These are phyloP conservation scores for Odontomachus brunneus DNA, from an alignment of 1,140 invertebrate genomes.

Conservation along the genomic window DNA sequence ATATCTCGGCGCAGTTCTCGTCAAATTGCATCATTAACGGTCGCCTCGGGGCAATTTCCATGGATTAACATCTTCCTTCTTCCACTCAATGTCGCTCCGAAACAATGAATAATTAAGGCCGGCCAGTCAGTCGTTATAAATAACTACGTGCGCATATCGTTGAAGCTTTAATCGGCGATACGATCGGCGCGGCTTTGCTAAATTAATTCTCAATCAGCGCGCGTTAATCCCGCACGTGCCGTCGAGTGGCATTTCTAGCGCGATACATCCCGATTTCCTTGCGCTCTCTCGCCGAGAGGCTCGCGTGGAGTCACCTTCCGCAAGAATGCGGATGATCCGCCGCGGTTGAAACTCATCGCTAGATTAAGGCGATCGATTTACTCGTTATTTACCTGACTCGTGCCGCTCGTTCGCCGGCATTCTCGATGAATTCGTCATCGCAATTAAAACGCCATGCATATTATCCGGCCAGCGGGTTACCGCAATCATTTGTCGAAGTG, in stretches of 20 bases:
- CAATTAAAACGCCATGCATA: not conserved
- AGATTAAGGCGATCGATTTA: conserved; percentile 10
- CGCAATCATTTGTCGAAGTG: conserved; percentile 13
- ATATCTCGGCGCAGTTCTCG: not conserved
- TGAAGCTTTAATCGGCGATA: conserved; percentile 11
- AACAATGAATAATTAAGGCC: conserved; percentile 56
- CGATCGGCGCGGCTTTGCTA: not conserved
- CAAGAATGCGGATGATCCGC: not conserved
- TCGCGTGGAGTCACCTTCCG: not conserved
- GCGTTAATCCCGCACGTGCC: not conserved
- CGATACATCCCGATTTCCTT: not conserved
- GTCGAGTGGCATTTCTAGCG: not conserved
- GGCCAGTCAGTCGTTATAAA: conserved; percentile 38
- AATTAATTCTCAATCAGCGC: conserved; percentile 20
- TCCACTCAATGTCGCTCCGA: conserved; percentile 46
- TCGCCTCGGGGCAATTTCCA: conserved; percentile 38
- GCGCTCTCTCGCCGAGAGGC: not conserved
- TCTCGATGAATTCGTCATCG: conserved; percentile 45
- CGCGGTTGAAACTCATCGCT: not conserved
- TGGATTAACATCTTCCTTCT: conserved; percentile 46
- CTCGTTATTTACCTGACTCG: conserved; percentile 9
- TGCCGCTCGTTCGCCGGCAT: not conserved
- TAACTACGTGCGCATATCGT: conserved; percentile 6
- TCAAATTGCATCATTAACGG: conserved; percentile 42
- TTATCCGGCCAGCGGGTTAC: conserved; percentile 28